A percentile compares a stretch with the other conserved stretches of the same genome.
Evolutionary conservation across 2,888 invertebrate species (phyloP).

Genomic region (Catocala fraxini): DNA sequence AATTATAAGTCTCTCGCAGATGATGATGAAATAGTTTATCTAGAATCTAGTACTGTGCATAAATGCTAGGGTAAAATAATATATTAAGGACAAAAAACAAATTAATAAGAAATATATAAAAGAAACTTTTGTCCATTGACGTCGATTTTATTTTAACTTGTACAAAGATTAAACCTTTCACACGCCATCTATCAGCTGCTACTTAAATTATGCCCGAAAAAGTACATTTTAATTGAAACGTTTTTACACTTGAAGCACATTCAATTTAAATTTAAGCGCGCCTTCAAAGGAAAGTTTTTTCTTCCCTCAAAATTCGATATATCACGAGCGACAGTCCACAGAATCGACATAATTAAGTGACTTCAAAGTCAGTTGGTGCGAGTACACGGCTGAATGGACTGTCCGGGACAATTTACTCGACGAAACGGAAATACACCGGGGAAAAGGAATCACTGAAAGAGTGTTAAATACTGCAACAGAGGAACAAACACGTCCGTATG

Average conservation of each 20-base stretch:
- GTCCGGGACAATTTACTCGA: constrained; percentile 69
- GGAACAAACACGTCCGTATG: constrained; percentile 41
- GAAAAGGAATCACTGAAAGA: constrained; percentile 53
- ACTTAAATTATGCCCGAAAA: constrained; percentile 15
- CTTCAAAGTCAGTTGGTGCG: constrained; percentile 64
- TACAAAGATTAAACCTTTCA: constrained; percentile 12
- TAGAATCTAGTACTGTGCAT: too few species aligned
- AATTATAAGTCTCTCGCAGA: too few species aligned
- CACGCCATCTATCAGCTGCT: constrained; percentile 13
- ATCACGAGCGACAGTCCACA: constrained; percentile 60
- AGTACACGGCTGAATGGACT: constrained; percentile 60
- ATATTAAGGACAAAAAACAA: too few species aligned
- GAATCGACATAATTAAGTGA: constrained; percentile 71
- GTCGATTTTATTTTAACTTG: neutral
- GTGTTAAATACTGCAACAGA: constrained; percentile 54
- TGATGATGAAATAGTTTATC: too few species aligned
- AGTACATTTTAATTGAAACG: constrained; percentile 37
- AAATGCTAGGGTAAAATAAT: too few species aligned
- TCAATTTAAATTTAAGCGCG: constrained; percentile 32
- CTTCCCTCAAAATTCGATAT: constrained; percentile 47
- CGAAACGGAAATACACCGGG: constrained; percentile 61
- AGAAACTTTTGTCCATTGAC: too few species aligned
- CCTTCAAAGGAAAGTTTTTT: constrained; percentile 31
- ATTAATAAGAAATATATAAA: too few species aligned
- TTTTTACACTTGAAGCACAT: constrained; percentile 28